Evolutionary conservation across 2,797 vertebrate genomes (phyloP).

Genomic region (Phoebastria nigripes): DNA sequence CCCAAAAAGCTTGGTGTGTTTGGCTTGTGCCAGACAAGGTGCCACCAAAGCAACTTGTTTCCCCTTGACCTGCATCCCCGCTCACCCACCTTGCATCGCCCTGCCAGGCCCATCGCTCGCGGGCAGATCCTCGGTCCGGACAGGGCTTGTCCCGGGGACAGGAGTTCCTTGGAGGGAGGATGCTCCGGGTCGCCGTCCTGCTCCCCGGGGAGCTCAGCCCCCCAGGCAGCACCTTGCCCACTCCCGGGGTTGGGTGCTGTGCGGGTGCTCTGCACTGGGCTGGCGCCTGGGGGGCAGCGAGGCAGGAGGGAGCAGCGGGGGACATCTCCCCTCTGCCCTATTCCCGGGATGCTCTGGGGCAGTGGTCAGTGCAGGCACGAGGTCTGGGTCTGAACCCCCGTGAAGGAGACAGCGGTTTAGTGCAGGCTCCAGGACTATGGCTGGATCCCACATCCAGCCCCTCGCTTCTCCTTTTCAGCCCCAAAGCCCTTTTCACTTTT

Average conservation of each 20-base stretch:
- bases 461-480: not conserved
- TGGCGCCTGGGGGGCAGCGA: not conserved
- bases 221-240: not conserved
- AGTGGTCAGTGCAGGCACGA: not conserved
- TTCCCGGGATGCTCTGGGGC: not conserved
- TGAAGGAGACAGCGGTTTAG: not conserved
- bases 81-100: not conserved
- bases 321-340: not conserved
- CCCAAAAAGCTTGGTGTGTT: not conserved
- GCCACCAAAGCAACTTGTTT: not conserved
- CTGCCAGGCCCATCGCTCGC: not conserved
- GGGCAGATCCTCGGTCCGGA: not conserved
- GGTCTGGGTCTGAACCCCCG: not conserved
- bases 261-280: not conserved
- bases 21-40: not conserved
- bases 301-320: not conserved
- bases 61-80: not conserved
- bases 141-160: not conserved
- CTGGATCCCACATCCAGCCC: not conserved
- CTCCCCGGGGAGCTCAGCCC: not conserved
- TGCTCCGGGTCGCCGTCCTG: not conserved
- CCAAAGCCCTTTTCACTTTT: not conserved
- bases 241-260: not conserved
- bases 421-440: not conserved
- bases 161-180: not conserved